These are phyloP conservation scores for Urophycis tenuis DNA, from an alignment of 2,797 vertebrate genomes.

Conservation along the genomic window DNA sequence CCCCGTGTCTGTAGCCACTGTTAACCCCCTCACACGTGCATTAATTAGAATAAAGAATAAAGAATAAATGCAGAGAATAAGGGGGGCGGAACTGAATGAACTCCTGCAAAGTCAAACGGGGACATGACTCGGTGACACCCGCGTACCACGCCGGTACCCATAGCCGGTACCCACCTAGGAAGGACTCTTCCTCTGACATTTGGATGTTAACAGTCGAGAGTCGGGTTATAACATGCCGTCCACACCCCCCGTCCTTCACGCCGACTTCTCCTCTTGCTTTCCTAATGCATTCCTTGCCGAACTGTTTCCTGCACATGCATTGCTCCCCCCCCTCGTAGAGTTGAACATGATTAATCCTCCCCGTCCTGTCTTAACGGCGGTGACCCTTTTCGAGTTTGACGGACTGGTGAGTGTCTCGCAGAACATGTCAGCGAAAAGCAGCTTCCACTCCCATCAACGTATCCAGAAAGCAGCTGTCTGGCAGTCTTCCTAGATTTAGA, in stretches of 20 bases:
- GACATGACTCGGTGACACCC: not conserved
- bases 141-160: too few relatives aligned
- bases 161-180: not conserved
- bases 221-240: not conserved
- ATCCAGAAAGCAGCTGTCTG: constrained; percentile 16
- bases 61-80: not conserved
- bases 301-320: not conserved
- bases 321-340: not conserved
- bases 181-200: not conserved
- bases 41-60: not conserved
- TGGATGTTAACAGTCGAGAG: not conserved
- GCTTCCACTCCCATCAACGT: constrained; percentile 37
- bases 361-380: not conserved
- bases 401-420: not conserved
- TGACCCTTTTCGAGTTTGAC: not conserved
- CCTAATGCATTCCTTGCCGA: not conserved
- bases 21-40: not conserved
- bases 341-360: not conserved
- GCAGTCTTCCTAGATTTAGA: constrained; percentile 47
- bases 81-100: not conserved
- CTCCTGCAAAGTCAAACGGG: not conserved
- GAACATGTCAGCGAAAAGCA: constrained; percentile 8
- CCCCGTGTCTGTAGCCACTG: not conserved
- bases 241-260: not conserved
- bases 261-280: not conserved